Conservation (phyloP, 2,888 invertebrate species). For the Ophion ventricosus region DNA sequence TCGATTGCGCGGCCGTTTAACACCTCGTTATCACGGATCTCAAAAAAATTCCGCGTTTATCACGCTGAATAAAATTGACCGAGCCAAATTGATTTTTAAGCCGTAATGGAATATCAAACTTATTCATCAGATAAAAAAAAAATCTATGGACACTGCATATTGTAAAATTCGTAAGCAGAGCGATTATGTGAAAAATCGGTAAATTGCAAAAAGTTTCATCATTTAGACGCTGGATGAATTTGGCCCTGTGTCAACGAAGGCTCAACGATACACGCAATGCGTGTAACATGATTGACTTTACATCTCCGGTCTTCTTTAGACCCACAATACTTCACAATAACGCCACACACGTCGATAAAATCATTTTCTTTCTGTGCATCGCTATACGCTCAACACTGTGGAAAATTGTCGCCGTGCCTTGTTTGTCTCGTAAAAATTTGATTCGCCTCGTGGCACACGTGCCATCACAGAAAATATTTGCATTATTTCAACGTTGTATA, state of each 20-base stretch:
- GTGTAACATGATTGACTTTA: background rate
- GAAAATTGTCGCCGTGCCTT: conserved; percentile 24
- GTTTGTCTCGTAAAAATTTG: conserved; percentile 51
- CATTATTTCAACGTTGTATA: conserved; percentile 26
- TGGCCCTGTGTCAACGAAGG: background rate
- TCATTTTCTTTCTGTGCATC: conserved; percentile 6
- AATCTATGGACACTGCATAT: background rate
- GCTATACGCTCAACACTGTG: conserved; percentile 23
- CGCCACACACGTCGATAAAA: conserved; percentile 10
- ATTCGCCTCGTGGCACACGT: conserved; percentile 41
- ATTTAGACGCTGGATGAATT: background rate
- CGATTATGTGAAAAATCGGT: background rate
- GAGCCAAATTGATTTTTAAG: background rate
- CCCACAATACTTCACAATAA: background rate
- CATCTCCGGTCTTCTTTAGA: background rate
- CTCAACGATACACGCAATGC: background rate
- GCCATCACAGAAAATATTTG: conserved; percentile 33
- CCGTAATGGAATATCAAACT: background rate
- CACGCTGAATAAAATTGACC: background rate
- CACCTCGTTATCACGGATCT: too few relatives aligned
- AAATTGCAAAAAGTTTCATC: background rate
- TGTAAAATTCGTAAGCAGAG: background rate
- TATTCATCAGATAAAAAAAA: background rate
- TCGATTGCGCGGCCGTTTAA: conserved; percentile 1
- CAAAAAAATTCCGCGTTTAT: background rate